Base-by-base conservation (phyloP, 2,113 vertebrate species). In the Petrocephalus microphthalmus region DNA sequence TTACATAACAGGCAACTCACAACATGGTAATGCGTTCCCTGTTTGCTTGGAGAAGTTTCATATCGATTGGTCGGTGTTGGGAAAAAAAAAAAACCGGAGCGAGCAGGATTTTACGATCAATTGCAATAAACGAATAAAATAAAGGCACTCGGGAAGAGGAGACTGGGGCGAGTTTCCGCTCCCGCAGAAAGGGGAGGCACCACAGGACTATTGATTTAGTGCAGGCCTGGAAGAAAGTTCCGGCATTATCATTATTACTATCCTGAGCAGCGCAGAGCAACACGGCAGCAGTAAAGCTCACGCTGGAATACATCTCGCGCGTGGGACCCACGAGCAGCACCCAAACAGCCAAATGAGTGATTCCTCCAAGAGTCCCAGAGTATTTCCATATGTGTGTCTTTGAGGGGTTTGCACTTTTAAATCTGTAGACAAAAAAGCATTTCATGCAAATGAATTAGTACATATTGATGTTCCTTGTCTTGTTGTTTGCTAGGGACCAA, bases 31-130 rank as follows among this genome's bases (percentile, higher is more conserved):
- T 91, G 88, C 82, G 84, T 89, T 89, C 88, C 87, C 54, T 84
- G 22, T 86, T 88, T 74, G 88, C 84, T 86, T 84, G 11, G 54
- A 89, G 89, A 86, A 88, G 84, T 74, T 64, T 84, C 84, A 87
- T 89, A 91, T 89, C 85, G 91, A 91, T 89, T 90, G 88, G 89
- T 91, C 87, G 42, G 89, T 91, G 85, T 82, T 78, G 87, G 78
- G 85, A 87, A 91, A 57, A 89, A 51, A 57, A 60, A 83, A 49
- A n/a, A 2, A n/a, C n/a, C 42, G 3, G 42, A 42, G 37, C 17
- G 45, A 42, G 74, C 74, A 45, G 81, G n/a, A 57, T 17, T 89
- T 90, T 91, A 91, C 90, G 89, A 92, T 91, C 89, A 87, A 67
- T 90, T 60, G 57, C 82, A 88, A 60, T 52, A 89, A 87, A 89